Evolutionary conservation across 2,797 vertebrate species (phyloP), one percentile per base, ranked within the genome.

Genomic region (Anguilla anguilla): DNA sequence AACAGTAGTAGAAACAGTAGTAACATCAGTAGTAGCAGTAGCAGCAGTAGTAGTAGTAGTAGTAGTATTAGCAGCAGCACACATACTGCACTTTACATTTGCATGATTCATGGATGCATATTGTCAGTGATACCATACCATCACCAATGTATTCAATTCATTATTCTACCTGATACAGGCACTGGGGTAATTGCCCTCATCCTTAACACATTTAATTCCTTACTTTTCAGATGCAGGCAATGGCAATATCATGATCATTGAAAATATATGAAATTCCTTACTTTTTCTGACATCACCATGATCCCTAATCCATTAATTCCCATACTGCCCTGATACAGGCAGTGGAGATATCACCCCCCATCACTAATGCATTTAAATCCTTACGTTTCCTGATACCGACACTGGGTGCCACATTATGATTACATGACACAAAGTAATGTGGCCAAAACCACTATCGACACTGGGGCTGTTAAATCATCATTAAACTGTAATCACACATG

Each of bases 291-390:
- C 64, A 67, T 67, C 25, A 39, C 31, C 35, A 74, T 74, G 19
- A 74, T 74, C 72, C 72, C 72, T 15, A 74, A 74, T 74, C 72
- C 72, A 74, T 74, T 67, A 67, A 67, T 67, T n/a, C n/a, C 64
- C 64, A 5, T 67, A 67, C 64, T 67, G n/a, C n/a, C 64, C 25
- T 67, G 64, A 67, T 67, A 67, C n/a, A 64, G 15, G 15, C 22
- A n/a, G 64, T 67, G 25, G 25, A 9, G 64, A 25, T 67, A 67
- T 67, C 64, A 6, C 59, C 17, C 15, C 39, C 22, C 59, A 61
- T 61, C 59, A 67, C 64, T 67, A 67, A 67, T 67, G 64, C 10
- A 67, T 67, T 67, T 67, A 67, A 67, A 67, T 74, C 72, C 72
- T 31, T 2, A 7, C 67, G 9, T 39, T 39, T 74, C 35, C 28